Evolutionary conservation across 2,888 invertebrate genomes (phyloP), one percentile per base, ranked within the genome.

Genomic region (Sinelater perroti): DNA sequence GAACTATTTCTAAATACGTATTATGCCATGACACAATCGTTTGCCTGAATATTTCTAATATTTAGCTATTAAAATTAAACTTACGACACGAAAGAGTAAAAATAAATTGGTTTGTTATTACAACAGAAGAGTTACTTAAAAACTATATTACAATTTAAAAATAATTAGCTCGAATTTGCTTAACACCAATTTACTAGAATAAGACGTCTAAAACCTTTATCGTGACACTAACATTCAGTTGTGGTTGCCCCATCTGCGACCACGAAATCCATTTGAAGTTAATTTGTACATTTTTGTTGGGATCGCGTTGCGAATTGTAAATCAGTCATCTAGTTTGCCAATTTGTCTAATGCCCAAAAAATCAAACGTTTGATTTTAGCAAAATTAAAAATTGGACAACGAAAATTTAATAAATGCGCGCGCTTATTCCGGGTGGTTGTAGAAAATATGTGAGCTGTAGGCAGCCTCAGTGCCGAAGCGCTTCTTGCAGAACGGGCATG

Each of bases 361-460:
- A 1, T 33, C 14, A 14, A 33, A n/a, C n/a, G n/a, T n/a, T n/a
- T n/a, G n/a, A 20, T 38, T 24, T 7, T n/a, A 13, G 2, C 5
- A 7, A n/a, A 13, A 24, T 20, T 8, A 28, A 44, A 44, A 20
- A 8, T n/a, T n/a, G n/a, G n/a, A 28, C 1, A 21, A 16, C 14
- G 1, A 17, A n/a, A 3, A 36, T 18, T 30, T 30, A 11, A n/a
- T 20, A 10, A 13, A 11, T 6, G 7, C 1, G n/a, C 18, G 7
- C n/a, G 31, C 54, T 70, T 74, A 79, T 65, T 78, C 79, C 2
- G 79, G 79, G 68, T 79, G 79, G 60, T 77, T 78, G 61, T 79
- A 79, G 58, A 77, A 78, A 56, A 79, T 79, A 63, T 79, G 79
- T 14, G 78, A 76, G 66, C 78, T 79, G 60, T 79, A 79, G n/a